Base-by-base conservation (phyloP, 2,113 vertebrate genomes). In the Proterorhinus semilunaris region DNA sequence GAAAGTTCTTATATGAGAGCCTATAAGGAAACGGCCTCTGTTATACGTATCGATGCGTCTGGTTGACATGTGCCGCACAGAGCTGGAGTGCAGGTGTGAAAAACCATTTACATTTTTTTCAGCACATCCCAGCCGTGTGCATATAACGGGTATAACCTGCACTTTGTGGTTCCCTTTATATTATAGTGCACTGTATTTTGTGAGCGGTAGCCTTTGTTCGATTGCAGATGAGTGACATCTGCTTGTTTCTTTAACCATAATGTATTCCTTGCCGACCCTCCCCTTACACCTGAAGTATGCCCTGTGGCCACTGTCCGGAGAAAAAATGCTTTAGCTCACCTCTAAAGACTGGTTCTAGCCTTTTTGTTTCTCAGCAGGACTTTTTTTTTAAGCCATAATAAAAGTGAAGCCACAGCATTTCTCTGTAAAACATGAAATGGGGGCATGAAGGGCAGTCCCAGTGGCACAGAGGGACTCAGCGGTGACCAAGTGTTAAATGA, bases 401-500 rank as follows among this genome's bases (percentile, higher is more conserved):
- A 72, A 82, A 85, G 67, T 70, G n/a, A 65, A 75, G 46, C 27
- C 8, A 3, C 53, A 62, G 49, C 46, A 48, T 74, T 73, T 77
- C 49, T 72, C 42, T 62, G 67, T 64, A 48, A 65, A 69, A 69
- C 16, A 67, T 11, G 63, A 63, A 75, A 63, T 59, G 47, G 10
- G 42, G 58, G 55, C 15, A 70, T 65, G 59, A 72, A 62, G 63
- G 43, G 46, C 12, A n/a, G 72, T 72, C 68, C 63, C 74, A 48
- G 42, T 0, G 63, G 54, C 50, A 69, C 69, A 71, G 36, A 69
- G 57, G 55, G 54, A 71, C 64, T 66, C 44, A 69, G 50, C 8
- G 16, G 62, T 76, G 68, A 66, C 64, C 53, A 49, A 54, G 57
- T 57, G 63, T 68, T 71, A 69, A 66, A 68, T 55, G 66, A 65